phyloP scores from a whole-genome alignment of 2,888 invertebrate species.

The Plusia festucae region DNA sequence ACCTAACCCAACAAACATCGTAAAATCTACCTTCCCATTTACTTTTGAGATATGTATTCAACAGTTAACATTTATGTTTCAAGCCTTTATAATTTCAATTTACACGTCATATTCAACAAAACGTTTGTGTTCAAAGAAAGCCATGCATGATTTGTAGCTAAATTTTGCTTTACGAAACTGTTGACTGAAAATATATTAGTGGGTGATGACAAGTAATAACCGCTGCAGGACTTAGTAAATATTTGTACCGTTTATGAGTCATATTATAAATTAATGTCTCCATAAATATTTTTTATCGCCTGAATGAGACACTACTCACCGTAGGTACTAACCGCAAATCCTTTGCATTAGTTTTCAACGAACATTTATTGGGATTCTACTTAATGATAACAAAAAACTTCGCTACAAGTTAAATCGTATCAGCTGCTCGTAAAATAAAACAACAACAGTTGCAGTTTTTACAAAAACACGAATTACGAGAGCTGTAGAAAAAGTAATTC shows the following conservation, averaged over 20 bases:
- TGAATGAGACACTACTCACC: conserved; percentile 17
- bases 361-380: conserved; percentile 15
- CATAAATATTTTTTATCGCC: conserved; percentile 23
- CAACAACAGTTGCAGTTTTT: conserved; percentile 15
- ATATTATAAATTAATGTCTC: conserved; percentile 10
- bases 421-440: conserved; percentile 44
- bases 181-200: conserved; percentile 43
- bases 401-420: conserved; percentile 17
- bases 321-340: conserved; percentile 12
- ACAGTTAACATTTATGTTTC: background rate
- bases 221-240: conserved; percentile 27
- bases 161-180: conserved; percentile 23
- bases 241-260: conserved; percentile 40
- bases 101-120: conserved; percentile 21
- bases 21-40: conserved; percentile 1
- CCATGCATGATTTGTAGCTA: conserved; percentile 24
- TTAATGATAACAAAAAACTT: conserved; percentile 24
- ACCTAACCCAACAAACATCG: conserved; percentile 3
- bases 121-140: conserved; percentile 34
- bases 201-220: conserved; percentile 33
- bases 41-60: conserved; percentile 1
- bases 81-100: conserved; percentile 9
- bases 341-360: conserved; percentile 14
- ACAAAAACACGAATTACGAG: conserved; percentile 40
- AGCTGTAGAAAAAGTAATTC: conserved; percentile 16